Evolutionary conservation across 2,888 invertebrate species (phyloP), one percentile per base, ranked within the genome.

Genomic region (Nebria brevicollis): DNA sequence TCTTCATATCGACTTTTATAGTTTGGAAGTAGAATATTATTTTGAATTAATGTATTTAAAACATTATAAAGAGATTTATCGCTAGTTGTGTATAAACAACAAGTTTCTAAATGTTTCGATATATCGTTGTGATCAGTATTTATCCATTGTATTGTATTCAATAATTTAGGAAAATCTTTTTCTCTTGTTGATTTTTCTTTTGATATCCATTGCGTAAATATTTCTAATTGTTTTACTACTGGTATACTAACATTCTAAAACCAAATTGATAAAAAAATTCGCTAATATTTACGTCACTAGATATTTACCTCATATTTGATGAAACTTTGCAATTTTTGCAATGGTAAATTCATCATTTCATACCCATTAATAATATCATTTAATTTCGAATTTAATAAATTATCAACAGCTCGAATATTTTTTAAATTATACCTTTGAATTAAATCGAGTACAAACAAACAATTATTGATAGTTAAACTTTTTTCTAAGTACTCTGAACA

Each of bases 401-500:
- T 88, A 72, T 91, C 90, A 84, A 91, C 90, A 87, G 91, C 92
- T 66, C 90, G 90, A 79, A 94, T 87, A 83, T 90, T 89, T 70
- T 91, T 90, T 83, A 93, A 87, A 84, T 91, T 91, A 87, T 92
- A 93, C 84, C 91, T 90, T 83, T 91, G 90, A 1, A 93, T 92
- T 84, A 93, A 87, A 84, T 92, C 91, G 86, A 91, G 91, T 7
- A 93, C 92, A 83, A 91, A 91, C 26, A 93, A 88, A 87, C 93
- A 93, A 88, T 93, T 94, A 78, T 91, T 90, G 72, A 91, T 87
- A 86, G 91, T 92, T 83, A 94, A 86, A 87, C 92, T 92, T 77
- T 92, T 89, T 83, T 93, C 91, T 84, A 94, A 87, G 85, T 92
- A 93, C 85, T 93, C 93, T 81, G 92, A 92, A 89, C 94, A 94